These are phyloP conservation scores for Pocota personata DNA, from an alignment of 2,888 invertebrate species.

Conservation along the genomic window DNA sequence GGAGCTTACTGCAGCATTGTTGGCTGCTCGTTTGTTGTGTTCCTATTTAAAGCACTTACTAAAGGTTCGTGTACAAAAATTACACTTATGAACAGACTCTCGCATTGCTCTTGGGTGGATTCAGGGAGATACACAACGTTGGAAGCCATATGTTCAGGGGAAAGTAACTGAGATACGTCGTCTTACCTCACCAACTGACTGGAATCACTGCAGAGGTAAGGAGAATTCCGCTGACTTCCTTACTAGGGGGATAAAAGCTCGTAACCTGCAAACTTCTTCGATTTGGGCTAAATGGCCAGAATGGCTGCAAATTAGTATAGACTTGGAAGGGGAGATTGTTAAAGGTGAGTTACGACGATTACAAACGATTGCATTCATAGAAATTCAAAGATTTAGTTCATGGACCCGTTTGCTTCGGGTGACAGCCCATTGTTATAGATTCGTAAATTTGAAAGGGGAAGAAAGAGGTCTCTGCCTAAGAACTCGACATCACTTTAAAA, in stretches of 20 bases:
- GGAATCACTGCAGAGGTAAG: slow-evolving; percentile 23
- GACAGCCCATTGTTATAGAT: not conserved
- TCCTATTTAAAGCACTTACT: not conserved
- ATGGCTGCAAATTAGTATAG: not conserved
- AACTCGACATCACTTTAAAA: not conserved
- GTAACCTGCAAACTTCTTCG: not conserved
- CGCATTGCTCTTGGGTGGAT: slow-evolving; percentile 1
- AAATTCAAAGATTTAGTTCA: not conserved
- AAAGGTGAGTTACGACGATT: no score
- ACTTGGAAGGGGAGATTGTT: not conserved
- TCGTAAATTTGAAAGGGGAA: not conserved
- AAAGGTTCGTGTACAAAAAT: not conserved
- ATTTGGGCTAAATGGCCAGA: not conserved
- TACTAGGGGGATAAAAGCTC: not conserved
- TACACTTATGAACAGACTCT: not conserved
- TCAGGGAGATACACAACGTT: not conserved
- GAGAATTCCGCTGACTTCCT: slow-evolving; percentile 2
- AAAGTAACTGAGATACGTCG: slow-evolving; percentile 5
- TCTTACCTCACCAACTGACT: slow-evolving; percentile 16
- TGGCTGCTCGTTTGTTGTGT: not conserved
- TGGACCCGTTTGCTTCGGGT: not conserved
- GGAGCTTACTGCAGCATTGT: not conserved
- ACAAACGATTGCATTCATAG: not conserved
- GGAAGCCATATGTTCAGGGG: not conserved
- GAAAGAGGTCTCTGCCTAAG: not conserved